A percentile compares a stretch with the other conserved stretches of the same genome.
Evolutionary conservation across 2,113 vertebrate genomes (phyloP).

Genomic region (Maccullochella peelii): DNA sequence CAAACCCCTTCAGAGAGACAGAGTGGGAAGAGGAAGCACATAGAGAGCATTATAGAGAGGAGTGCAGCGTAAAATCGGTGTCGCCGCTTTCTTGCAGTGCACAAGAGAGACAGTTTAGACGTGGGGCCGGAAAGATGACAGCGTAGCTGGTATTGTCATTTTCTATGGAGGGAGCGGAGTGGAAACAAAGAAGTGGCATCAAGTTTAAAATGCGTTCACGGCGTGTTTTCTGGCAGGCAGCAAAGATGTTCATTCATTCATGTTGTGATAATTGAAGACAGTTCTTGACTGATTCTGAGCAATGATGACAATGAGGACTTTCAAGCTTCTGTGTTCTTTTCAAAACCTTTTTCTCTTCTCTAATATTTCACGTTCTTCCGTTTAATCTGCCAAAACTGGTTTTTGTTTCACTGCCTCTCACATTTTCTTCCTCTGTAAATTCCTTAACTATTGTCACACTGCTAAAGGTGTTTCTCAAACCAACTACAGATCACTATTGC

Average conservation of each 20-base stretch:
- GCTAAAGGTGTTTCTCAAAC: not conserved
- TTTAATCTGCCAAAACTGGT: not conserved
- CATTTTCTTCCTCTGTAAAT: not conserved
- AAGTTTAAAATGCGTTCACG: not conserved
- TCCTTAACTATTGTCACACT: not conserved
- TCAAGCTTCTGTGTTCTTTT: not conserved
- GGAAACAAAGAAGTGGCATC: constrained; percentile 8
- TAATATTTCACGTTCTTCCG: not conserved
- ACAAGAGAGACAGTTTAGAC: not conserved
- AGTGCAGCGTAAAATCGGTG: constrained; percentile 19
- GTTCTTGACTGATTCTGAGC: not conserved
- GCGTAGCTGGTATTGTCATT: not conserved
- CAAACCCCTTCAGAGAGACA: constrained; percentile 16
- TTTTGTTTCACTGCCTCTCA: not conserved
- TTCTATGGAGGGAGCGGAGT: not conserved
- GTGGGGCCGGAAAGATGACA: not conserved
- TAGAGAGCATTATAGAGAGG: constrained; percentile 9
- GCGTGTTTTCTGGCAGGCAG: not conserved
- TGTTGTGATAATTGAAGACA: constrained; percentile 26
- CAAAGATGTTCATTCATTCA: constrained; percentile 8
- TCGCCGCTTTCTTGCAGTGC: constrained; percentile 9
- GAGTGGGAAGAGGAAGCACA: not conserved
- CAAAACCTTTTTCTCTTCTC: not conserved
- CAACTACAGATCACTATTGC: not conserved
- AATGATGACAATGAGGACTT: not conserved